phyloP scores from a whole-genome alignment of 2,797 vertebrate genomes.

The Argya squamiceps region DNA sequence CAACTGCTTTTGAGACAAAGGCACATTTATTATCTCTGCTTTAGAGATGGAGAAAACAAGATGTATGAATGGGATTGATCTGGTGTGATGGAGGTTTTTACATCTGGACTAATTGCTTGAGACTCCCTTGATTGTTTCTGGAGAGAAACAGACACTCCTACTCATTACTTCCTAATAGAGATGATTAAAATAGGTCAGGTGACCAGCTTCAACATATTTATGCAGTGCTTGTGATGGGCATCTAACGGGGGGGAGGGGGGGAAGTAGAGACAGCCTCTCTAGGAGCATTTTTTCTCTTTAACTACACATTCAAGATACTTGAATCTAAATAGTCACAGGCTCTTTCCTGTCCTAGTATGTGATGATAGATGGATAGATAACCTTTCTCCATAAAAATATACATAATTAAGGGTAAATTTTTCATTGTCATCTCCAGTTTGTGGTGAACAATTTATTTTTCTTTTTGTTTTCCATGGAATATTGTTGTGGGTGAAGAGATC shows the following conservation, averaged over 20 bases:
- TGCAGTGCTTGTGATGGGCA: neutral
- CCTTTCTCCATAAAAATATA: constrained; percentile 29
- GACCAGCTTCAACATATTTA: neutral
- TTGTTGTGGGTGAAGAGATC: neutral
- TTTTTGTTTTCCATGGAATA: neutral
- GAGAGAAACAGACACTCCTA: neutral
- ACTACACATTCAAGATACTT: neutral
- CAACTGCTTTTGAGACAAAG: neutral
- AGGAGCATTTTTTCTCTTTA: neutral
- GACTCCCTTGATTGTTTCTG: neutral
- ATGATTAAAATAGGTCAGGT: neutral
- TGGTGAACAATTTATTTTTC: neutral
- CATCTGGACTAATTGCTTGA: neutral
- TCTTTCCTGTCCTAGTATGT: constrained; percentile 5
- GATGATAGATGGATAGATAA: constrained; percentile 54
- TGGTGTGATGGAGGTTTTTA: neutral
- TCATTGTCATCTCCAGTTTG: constrained; percentile 7
- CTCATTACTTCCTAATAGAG: neutral
- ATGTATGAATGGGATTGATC: neutral
- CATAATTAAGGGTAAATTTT: neutral
- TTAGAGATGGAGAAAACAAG: neutral
- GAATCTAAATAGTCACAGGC: neutral
- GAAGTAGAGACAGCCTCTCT: neutral
- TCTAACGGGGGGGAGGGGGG: neutral
- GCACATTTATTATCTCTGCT: neutral